Percentiles rank a stretch among this genome's conserved stretches.
Evolutionary conservation across 2,888 invertebrate species (phyloP).

Genomic region (Troides aeacus): DNA sequence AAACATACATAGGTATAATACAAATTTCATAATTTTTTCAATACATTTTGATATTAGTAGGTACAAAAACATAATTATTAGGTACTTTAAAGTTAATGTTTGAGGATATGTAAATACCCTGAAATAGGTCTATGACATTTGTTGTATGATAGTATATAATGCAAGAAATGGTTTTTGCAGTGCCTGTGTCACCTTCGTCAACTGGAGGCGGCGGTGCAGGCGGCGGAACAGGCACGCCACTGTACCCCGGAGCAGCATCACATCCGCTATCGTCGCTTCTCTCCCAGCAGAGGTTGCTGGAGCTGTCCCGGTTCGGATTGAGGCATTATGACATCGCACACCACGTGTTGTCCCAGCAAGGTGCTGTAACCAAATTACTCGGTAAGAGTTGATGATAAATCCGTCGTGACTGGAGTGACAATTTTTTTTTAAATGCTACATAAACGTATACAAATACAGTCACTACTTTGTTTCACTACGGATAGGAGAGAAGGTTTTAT

Average conservation of each 20-base stretch:
- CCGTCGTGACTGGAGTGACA: background rate
- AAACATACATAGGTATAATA: no score
- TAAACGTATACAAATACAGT: background rate
- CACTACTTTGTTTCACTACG: background rate
- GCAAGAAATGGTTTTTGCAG: slow-evolving; percentile 56
- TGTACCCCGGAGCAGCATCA: slow-evolving; percentile 71
- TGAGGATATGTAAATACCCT: no score
- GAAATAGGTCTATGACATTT: background rate
- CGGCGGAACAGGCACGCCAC: slow-evolving; percentile 67
- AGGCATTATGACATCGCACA: slow-evolving; percentile 94
- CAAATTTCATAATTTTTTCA: no score
- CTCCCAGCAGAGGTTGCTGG: slow-evolving; percentile 89
- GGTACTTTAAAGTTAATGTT: background rate
- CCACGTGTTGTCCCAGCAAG: slow-evolving; percentile 94
- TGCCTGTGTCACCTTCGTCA: slow-evolving; percentile 79
- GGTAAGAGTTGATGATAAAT: slow-evolving; percentile 80
- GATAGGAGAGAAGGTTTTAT: background rate
- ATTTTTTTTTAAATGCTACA: background rate
- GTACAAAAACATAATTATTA: background rate
- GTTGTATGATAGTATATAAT: background rate
- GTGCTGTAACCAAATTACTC: slow-evolving; percentile 93
- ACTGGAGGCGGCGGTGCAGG: slow-evolving; percentile 70
- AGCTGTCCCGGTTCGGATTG: slow-evolving; percentile 88
- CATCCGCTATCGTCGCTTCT: slow-evolving; percentile 86
- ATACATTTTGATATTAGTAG: no score